phyloP scores from a whole-genome alignment of 2,113 vertebrate genomes.

The Junco hyemalis region DNA sequence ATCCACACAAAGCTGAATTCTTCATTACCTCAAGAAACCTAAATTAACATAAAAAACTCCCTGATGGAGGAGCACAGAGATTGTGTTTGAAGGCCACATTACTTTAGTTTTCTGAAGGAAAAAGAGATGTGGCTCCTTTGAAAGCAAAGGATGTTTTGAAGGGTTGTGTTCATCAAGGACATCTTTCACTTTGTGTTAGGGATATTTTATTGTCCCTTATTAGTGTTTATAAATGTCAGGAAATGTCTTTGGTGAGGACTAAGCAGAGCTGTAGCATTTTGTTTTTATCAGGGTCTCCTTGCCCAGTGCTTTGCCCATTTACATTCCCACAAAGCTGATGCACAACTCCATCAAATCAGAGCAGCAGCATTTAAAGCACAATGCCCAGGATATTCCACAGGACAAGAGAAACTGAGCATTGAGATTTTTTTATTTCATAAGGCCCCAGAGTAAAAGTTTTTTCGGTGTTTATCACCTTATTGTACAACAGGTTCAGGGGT shows the following conservation, averaged over 20 bases:
- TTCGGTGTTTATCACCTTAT: neutral
- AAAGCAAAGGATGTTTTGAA: slow-evolving; percentile 27
- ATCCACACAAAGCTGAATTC: slow-evolving; percentile 31
- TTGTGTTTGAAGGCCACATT: slow-evolving; percentile 52
- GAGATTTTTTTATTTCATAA: neutral
- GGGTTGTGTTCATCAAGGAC: slow-evolving; percentile 58
- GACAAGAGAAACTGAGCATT: neutral
- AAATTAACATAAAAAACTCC: slow-evolving; percentile 37
- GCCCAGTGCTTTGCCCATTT: neutral
- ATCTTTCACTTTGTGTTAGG: slow-evolving; percentile 44
- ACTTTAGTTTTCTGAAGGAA: slow-evolving; percentile 46
- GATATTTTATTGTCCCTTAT: slow-evolving; percentile 29
- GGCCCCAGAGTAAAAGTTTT: fast-evolving
- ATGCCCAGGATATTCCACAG: neutral
- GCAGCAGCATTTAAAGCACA: neutral
- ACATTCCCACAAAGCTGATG: neutral
- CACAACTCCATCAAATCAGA: neutral
- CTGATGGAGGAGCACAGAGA: slow-evolving; percentile 31
- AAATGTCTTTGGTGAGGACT: slow-evolving; percentile 46
- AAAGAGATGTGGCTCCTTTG: slow-evolving; percentile 26
- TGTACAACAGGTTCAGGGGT: neutral
- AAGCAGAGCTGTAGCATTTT: neutral
- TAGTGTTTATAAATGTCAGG: slow-evolving; percentile 33
- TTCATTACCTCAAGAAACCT: slow-evolving; percentile 32
- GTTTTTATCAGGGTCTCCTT: neutral